A percentile compares a stretch with the other conserved stretches of the same genome.
Conservation (phyloP, 2,113 vertebrate genomes). For the Notothenia coriiceps region DNA sequence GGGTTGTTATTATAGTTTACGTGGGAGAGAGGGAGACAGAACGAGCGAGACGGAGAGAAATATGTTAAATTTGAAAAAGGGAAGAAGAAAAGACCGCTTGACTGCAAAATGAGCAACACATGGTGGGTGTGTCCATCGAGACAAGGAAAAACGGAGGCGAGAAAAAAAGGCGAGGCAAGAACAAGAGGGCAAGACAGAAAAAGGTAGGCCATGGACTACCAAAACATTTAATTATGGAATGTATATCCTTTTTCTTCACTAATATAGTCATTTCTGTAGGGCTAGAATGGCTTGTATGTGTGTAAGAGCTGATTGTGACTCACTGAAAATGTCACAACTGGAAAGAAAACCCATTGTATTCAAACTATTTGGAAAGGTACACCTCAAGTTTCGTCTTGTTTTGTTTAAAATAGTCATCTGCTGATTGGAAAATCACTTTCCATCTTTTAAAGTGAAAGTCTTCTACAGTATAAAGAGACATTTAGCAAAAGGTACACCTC, state of each 20-base stretch:
- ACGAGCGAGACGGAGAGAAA: neutral
- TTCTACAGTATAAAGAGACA: neutral
- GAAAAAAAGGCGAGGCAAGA: neutral
- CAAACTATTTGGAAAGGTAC: neutral
- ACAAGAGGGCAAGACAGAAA: no score
- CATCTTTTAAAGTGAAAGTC: neutral
- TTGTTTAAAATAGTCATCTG: neutral
- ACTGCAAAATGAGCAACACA: neutral
- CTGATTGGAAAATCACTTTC: neutral
- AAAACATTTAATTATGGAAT: no score
- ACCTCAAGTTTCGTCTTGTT: no score
- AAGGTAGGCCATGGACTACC: no score
- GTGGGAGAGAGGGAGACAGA: neutral
- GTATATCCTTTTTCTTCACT: no score
- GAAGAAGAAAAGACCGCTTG: neutral
- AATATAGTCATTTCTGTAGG: no score
- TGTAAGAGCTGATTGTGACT: no score
- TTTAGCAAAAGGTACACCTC: neutral
- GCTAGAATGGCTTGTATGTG: no score
- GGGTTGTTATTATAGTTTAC: conserved; percentile 37
- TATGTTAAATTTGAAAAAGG: neutral
- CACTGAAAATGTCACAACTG: no score
- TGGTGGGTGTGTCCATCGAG: neutral
- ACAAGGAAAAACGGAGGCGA: neutral
- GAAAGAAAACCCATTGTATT: no score